Evolutionary conservation across 64 coral and sea anemone genomes (phyloP).

Genomic region (Orbicella faveolata): DNA sequence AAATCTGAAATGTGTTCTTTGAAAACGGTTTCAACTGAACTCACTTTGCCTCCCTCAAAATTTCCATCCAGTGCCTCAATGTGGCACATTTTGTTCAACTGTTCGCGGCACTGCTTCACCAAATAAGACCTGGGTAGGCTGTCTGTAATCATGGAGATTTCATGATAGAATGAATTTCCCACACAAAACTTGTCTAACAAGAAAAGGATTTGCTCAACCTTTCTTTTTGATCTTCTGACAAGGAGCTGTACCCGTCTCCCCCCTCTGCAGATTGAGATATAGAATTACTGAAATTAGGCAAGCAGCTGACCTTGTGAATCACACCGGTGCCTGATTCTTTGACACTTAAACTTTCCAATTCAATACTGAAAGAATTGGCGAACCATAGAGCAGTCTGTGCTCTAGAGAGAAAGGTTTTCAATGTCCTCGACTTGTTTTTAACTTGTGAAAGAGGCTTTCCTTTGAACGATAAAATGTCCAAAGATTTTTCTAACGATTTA

Average conservation of each 20-base stretch:
- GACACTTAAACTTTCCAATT: no score
- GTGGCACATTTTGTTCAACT: constrained; percentile 52
- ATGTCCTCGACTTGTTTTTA: constrained; percentile 77
- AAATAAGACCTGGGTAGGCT: constrained; percentile 13
- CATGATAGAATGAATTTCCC: constrained; percentile 56
- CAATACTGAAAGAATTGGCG: constrained; percentile 48
- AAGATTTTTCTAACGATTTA: not conserved
- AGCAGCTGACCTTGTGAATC: not conserved
- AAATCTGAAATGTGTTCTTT: constrained; percentile 14
- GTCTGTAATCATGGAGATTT: not conserved
- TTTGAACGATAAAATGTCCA: no score
- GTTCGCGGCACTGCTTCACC: constrained; percentile 15
- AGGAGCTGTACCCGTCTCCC: not conserved
- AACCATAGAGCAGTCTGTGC: constrained; percentile 71
- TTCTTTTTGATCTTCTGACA: constrained; percentile 22
- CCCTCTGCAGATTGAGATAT: constrained; percentile 12
- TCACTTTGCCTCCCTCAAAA: not conserved
- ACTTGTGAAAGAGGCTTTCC: no score
- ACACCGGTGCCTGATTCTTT: constrained; percentile 30
- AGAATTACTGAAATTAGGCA: no score
- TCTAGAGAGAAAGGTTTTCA: constrained; percentile 66
- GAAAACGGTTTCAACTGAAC: not conserved
- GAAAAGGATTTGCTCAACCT: constrained; percentile 43
- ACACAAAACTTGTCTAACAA: constrained; percentile 55
- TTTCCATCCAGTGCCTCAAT: constrained; percentile 25